A percentile compares a stretch with the other conserved stretches of the same genome.
These are phyloP conservation scores for Megalurothrips usitatus DNA, from an alignment of 2,888 invertebrate species.

Conservation along the genomic window DNA sequence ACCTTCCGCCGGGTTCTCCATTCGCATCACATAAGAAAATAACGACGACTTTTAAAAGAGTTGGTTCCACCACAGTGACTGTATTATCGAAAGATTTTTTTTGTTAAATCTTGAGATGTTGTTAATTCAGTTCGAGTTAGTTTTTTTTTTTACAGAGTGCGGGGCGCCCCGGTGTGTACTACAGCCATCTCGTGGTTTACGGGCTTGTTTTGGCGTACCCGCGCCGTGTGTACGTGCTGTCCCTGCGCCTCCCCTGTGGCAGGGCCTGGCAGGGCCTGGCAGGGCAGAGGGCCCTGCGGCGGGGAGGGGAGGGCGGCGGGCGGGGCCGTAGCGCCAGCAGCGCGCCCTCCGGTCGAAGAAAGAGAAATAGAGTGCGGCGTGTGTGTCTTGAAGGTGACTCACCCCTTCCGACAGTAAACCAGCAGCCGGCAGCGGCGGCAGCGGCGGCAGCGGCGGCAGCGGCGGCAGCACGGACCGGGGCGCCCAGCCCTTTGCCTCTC, in stretches of 20 bases:
- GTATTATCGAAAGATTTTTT: too few relatives aligned
- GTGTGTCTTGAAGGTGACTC: background rate
- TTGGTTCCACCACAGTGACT: too few relatives aligned
- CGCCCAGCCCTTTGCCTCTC: background rate
- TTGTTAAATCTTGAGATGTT: too few relatives aligned
- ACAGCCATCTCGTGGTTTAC: constrained; percentile 20
- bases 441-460: background rate
- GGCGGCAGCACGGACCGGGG: background rate
- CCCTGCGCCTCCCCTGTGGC: background rate
- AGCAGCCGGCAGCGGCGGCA: background rate
- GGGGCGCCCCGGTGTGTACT: background rate
- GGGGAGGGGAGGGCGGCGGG: background rate
- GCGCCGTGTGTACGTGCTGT: background rate
- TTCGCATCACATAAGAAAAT: too few relatives aligned
- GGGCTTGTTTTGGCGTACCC: constrained; percentile 21
- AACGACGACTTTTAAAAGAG: too few relatives aligned
- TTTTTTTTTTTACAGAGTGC: too few relatives aligned
- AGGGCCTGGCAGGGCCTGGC: background rate
- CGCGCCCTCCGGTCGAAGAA: background rate
- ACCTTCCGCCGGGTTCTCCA: too few relatives aligned
- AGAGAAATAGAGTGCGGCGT: constrained; percentile 18
- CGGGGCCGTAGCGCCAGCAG: background rate
- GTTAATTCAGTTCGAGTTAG: background rate
- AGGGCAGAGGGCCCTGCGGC: background rate
- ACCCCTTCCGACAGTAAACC: background rate